These are phyloP conservation scores for Apodemia mormo DNA, from an alignment of 2,888 invertebrate genomes.

Conservation along the genomic window DNA sequence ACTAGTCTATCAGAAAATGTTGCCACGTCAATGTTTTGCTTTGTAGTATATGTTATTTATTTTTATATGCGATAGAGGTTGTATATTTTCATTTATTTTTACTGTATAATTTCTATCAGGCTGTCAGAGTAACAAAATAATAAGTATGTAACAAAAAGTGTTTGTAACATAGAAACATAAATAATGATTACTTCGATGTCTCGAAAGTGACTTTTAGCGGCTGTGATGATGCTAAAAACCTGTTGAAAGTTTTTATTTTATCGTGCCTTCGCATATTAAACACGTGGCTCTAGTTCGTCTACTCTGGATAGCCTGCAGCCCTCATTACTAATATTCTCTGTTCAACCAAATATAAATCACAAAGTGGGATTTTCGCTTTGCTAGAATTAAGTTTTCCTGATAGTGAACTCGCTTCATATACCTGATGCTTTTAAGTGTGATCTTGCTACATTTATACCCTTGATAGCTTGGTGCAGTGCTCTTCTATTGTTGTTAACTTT, in stretches of 20 bases:
- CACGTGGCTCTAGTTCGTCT: constrained; percentile 69
- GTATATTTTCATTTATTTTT: constrained; percentile 62
- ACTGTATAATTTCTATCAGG: constrained; percentile 57
- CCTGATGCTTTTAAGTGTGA: constrained; percentile 34
- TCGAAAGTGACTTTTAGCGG: constrained; percentile 17
- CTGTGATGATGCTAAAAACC: constrained; percentile 3
- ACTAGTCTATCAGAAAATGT: constrained; percentile 79
- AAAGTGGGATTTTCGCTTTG: constrained; percentile 42
- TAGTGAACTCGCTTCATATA: constrained; percentile 26
- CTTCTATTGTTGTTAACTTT: constrained; percentile 71
- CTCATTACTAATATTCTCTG: constrained; percentile 22
- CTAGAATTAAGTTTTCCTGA: constrained; percentile 23
- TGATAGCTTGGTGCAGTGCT: constrained; percentile 57
- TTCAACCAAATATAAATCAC: constrained; percentile 29
- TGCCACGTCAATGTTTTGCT: constrained; percentile 78
- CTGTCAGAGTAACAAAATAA: constrained; percentile 54
- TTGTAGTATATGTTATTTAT: constrained; percentile 79
- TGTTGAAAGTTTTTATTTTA: background rate
- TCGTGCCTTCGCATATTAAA: constrained; percentile 69
- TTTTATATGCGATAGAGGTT: constrained; percentile 69
- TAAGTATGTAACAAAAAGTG: background rate
- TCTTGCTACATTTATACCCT: constrained; percentile 26
- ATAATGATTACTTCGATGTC: background rate
- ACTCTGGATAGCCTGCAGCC: constrained; percentile 62
- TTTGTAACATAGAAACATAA: constrained; percentile 38